A percentile compares a stretch with the other conserved stretches of the same genome.
Conservation (phyloP, 2,797 vertebrate genomes). For the Loriculus beryllinus region DNA sequence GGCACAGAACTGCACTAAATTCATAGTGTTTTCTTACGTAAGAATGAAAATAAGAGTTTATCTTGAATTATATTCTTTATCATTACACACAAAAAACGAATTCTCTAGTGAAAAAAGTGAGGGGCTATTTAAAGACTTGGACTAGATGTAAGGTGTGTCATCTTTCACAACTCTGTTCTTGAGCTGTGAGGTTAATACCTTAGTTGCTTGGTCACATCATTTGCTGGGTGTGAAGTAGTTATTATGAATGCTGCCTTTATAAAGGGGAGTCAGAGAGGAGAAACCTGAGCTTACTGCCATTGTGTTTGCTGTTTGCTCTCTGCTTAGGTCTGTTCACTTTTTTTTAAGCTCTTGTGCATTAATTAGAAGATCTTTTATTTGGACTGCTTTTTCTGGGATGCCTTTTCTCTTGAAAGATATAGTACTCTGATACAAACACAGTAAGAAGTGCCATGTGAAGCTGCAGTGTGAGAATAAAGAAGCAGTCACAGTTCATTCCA, state of each 20-base stretch:
- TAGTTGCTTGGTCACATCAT: not conserved
- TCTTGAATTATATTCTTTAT: not conserved
- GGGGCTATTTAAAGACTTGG: not conserved
- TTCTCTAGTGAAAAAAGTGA: accelerated
- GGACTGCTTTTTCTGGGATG: not conserved
- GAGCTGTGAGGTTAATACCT: not conserved
- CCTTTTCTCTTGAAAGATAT: not conserved
- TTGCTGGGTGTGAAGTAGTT: not conserved
- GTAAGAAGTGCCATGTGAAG: not conserved
- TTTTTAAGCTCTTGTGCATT: not conserved
- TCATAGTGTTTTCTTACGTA: not conserved
- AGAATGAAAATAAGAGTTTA: not conserved
- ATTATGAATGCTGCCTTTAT: not conserved
- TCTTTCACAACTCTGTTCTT: not conserved
- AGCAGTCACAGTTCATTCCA: not conserved
- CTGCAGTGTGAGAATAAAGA: not conserved
- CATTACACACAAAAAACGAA: not conserved
- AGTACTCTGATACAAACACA: not conserved
- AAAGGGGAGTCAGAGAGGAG: not conserved
- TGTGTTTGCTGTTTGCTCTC: not conserved
- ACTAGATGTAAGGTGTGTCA: not conserved
- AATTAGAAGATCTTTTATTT: not conserved
- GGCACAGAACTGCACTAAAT: not conserved
- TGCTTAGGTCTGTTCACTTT: not conserved
- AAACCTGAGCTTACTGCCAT: not conserved